A percentile compares a stretch with the other conserved stretches of the same genome.
phyloP scores from a whole-genome alignment of 1,140 invertebrate species.

The Aporrectodea caliginosa region DNA sequence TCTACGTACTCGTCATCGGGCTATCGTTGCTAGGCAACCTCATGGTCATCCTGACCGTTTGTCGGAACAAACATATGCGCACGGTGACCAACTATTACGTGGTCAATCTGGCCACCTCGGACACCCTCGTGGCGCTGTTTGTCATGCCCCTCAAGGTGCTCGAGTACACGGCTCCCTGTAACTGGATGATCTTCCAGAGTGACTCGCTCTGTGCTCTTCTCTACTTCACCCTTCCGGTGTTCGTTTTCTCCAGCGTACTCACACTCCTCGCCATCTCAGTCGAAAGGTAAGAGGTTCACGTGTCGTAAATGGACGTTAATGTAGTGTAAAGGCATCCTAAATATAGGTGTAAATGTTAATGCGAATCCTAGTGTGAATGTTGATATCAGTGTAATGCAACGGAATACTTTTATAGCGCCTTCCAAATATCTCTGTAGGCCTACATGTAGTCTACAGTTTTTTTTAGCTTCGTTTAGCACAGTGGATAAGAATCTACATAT shows the following conservation, averaged over 20 bases:
- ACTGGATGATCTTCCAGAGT: neutral
- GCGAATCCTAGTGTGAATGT: neutral
- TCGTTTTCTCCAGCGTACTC: conserved; percentile 56
- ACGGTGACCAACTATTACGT: conserved; percentile 60
- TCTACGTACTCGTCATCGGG: conserved; percentile 52
- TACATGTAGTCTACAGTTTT: neutral
- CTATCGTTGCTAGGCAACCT: conserved; percentile 52
- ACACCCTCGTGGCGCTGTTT: conserved; percentile 56
- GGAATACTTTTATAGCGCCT: neutral
- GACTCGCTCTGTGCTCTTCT: conserved; percentile 54
- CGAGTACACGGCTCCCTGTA: conserved; percentile 46
- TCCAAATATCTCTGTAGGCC: neutral
- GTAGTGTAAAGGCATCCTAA: no score
- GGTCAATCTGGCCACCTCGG: conserved; percentile 56
- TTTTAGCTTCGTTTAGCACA: no score
- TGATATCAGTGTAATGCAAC: neutral
- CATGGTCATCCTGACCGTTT: conserved; percentile 48
- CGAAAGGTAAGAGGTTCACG: conserved; percentile 54
- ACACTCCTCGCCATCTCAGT: conserved; percentile 58
- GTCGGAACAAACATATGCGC: conserved; percentile 56
- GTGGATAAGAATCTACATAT: no score
- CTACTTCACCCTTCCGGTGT: conserved; percentile 53
- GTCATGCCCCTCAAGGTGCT: conserved; percentile 58
- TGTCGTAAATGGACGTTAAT: neutral
- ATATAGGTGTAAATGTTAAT: neutral